Evolutionary conservation across 2,888 invertebrate genomes (phyloP).

Genomic region (Chaitophorus viminalis): DNA sequence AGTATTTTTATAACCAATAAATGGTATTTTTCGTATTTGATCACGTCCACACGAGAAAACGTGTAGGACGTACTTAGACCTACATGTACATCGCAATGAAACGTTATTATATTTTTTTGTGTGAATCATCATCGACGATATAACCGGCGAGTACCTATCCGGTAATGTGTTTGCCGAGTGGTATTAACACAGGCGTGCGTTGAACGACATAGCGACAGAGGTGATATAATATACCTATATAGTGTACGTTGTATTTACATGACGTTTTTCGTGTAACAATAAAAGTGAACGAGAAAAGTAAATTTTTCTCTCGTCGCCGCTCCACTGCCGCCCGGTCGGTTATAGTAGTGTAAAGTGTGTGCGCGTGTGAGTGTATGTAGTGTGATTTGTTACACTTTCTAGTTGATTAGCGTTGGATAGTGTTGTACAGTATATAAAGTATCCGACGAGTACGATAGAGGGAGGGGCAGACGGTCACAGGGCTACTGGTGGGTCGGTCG

Average conservation of each 20-base stretch:
- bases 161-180: background rate
- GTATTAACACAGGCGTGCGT: background rate
- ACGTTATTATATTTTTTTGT: background rate
- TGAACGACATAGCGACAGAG: background rate
- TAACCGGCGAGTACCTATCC: background rate
- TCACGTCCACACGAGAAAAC: background rate
- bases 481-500: background rate
- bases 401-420: conserved; percentile 51
- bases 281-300: conserved; percentile 26
- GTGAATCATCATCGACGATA: background rate
- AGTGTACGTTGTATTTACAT: background rate
- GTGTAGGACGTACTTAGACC: too few relatives aligned
- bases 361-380: background rate
- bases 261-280: conserved; percentile 3
- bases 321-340: background rate
- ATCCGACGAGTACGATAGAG: background rate
- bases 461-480: background rate
- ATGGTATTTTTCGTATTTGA: background rate
- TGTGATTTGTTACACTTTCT: conserved; percentile 61
- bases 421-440: background rate
- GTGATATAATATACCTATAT: background rate
- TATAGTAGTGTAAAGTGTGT: conserved; percentile 2
- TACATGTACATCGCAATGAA: background rate
- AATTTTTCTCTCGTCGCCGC: background rate
- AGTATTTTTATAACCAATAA: background rate